A percentile compares a stretch with the other conserved stretches of the same genome.
Conservation (phyloP, 1,140 invertebrate genomes). For the Parasteatoda tepidariorum region DNA sequence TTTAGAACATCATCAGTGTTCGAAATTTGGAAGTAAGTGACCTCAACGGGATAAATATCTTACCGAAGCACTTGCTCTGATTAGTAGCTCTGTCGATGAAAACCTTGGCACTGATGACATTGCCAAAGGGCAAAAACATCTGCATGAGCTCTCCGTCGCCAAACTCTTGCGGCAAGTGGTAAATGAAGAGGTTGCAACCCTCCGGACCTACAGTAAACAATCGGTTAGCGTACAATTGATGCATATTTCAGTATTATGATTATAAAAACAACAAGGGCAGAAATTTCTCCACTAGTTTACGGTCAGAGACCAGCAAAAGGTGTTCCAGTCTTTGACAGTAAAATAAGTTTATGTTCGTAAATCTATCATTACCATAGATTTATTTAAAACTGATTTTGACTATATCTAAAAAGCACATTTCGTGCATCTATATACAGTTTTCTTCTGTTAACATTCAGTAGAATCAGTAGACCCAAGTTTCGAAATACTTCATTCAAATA, state of each 20-base stretch:
- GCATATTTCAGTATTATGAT: not conserved
- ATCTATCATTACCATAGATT: too few species aligned
- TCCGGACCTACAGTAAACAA: conserved; percentile 80
- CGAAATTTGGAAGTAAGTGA: not conserved
- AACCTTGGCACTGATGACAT: conserved; percentile 99
- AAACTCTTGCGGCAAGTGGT: conserved; percentile 99
- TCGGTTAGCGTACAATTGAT: not conserved
- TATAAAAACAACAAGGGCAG: not conserved
- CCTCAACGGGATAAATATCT: not conserved
- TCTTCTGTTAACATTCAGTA: too few species aligned
- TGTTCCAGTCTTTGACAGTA: too few species aligned
- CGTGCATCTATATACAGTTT: too few species aligned
- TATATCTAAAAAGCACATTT: too few species aligned
- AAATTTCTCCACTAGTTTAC: too few species aligned
- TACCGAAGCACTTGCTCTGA: conserved; percentile 99
- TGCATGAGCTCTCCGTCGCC: conserved; percentile 98
- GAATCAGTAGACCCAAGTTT: too few species aligned
- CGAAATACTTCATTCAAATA: too few species aligned
- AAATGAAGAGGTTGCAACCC: conserved; percentile 99
- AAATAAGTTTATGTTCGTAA: too few species aligned
- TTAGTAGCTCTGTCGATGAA: conserved; percentile 99
- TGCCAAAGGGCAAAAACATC: conserved; percentile 99
- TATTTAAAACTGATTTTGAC: too few species aligned
- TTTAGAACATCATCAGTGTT: too few species aligned
- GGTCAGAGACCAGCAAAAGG: too few species aligned